Evolutionary conservation across 1,140 invertebrate genomes (phyloP), one percentile per base, ranked within the genome.

Genomic region (Lasioglossum albipes): DNA sequence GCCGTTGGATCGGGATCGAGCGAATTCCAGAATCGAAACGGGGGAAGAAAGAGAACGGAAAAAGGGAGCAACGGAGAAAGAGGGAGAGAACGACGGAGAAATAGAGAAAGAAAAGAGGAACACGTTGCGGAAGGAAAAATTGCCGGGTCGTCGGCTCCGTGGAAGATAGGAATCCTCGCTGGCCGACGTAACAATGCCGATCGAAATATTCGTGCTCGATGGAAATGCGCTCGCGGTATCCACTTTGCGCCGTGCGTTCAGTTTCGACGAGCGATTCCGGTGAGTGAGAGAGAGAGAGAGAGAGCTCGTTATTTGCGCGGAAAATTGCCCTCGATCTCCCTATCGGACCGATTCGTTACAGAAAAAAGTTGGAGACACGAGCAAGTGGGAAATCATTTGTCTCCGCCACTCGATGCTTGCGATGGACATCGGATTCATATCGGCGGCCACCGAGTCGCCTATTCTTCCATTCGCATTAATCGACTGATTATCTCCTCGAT

Each of bases 121-220:
- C 13, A 18, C 52, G 52, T 57, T 57, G 52, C 20, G 12, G n/a
- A 36, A 16, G n/a, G 59, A 61, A 72, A 73, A 73, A 27, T 72
- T 45, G 57, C 57, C 13, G 22, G 61, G 61, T 64, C 61, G 61
- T 64, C 22, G 61, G 16, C 61, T 64, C 61, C 22, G 27, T 16
- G 62, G 31, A 65, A 31, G 57, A 59, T n/a, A 57, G 57, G 57
- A n/a, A n/a, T 59, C 2, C 57, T 57, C 57, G 57, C 3, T 41
- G 62, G 13, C 13, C 62, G 62, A 31, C 70, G 22, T 62, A 62
- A 73, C 71, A 73, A 73, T 62, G 41, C 13, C 41, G 57, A 18
- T 59, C 31, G 69, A 65, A 71, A 71, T 41, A 71, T 42, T 73
- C 71, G 59, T n/a, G 57, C 18, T 42, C 71, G 22, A 73, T 73